These are phyloP conservation scores for Cuniculus paca DNA, from an alignment of 2,797 vertebrate species.

Conservation along the genomic window DNA sequence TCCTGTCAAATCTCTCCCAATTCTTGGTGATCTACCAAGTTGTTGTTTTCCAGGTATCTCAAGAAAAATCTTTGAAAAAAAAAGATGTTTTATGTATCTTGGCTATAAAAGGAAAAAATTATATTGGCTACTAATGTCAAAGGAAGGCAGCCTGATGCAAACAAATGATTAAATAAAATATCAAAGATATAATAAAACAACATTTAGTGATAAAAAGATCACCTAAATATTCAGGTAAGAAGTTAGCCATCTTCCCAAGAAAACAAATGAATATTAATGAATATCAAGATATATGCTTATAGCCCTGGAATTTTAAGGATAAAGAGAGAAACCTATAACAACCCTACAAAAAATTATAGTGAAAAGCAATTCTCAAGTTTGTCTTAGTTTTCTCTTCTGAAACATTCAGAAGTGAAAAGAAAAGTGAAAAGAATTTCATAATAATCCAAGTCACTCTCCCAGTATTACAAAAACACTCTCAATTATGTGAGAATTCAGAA, in stretches of 20 bases:
- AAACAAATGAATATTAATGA: constrained; percentile 33
- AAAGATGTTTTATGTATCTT: not conserved
- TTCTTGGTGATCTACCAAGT: not conserved
- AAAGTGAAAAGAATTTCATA: not conserved
- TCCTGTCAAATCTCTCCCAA: not conserved
- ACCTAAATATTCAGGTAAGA: not conserved
- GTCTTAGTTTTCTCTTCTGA: constrained; percentile 31
- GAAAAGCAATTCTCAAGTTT: not conserved
- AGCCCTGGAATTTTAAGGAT: not conserved
- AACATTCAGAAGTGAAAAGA: not conserved
- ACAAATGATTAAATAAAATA: not conserved
- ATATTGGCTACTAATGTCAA: not conserved
- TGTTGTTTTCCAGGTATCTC: not conserved
- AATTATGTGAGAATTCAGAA: not conserved
- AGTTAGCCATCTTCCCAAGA: not conserved
- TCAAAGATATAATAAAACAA: not conserved
- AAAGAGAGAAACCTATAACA: not conserved
- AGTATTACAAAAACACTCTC: not conserved
- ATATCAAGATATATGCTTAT: not conserved
- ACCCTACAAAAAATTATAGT: not conserved
- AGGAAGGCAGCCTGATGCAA: not conserved
- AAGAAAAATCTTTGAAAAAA: not conserved
- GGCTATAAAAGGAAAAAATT: not conserved
- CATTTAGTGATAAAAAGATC: not conserved
- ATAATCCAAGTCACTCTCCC: not conserved